phyloP scores from a whole-genome alignment of 2,113 vertebrate species.

The Elaphurus davidianus region DNA sequence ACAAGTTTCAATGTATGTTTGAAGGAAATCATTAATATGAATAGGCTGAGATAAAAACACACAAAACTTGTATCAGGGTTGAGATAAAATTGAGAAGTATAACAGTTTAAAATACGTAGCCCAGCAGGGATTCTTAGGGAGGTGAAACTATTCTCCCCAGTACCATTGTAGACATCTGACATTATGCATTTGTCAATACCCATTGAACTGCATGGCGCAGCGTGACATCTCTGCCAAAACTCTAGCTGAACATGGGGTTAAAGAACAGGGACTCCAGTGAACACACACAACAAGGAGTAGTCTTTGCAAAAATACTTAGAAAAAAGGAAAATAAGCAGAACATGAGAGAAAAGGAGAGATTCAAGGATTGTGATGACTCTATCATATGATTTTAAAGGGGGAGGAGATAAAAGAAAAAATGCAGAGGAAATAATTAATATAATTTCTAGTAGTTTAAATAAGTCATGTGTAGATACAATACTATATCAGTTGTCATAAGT shows the following conservation, averaged over 20 bases:
- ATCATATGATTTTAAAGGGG: not conserved
- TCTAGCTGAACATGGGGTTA: not conserved
- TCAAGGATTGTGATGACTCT: not conserved
- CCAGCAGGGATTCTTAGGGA: not conserved
- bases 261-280: not conserved
- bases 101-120: not conserved
- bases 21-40: not conserved
- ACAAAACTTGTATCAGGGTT: not conserved
- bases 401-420: not conserved
- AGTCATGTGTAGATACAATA: not conserved
- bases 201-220: not conserved
- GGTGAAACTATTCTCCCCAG: not conserved
- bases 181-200: not conserved
- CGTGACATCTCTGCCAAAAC: not conserved
- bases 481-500: not conserved
- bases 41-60: not conserved
- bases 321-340: not conserved
- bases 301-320: not conserved
- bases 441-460: not conserved
- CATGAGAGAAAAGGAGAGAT: not conserved
- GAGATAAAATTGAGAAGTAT: not conserved
- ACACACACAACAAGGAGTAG: not conserved
- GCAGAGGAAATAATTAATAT: not conserved
- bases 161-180: not conserved
- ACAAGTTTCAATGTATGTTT: not conserved